A percentile compares a stretch with the other conserved stretches of the same genome.
These are phyloP conservation scores for Progne subis DNA, from an alignment of 2,113 vertebrate genomes.

Conservation along the genomic window DNA sequence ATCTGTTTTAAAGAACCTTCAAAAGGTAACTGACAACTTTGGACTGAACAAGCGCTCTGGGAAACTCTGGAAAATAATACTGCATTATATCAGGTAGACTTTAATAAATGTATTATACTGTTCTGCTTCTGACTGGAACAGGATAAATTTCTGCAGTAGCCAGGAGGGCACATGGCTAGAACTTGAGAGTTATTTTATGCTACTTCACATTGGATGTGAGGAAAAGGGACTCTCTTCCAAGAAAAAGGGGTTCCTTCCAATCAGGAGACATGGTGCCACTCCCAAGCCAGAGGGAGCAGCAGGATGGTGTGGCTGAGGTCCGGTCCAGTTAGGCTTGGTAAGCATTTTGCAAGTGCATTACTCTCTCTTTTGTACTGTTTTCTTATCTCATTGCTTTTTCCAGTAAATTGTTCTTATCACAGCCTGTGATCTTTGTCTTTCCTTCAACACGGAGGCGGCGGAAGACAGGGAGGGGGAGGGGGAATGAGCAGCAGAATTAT, in stretches of 20 bases:
- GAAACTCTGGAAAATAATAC: not conserved
- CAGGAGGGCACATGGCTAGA: no score
- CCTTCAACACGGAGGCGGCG: no score
- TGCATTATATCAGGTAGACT: not conserved
- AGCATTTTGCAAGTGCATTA: not conserved
- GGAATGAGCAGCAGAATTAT: fast-evolving
- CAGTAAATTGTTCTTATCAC: not conserved
- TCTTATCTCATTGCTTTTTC: not conserved
- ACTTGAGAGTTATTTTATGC: not conserved
- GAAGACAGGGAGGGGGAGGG: not conserved
- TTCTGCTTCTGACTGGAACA: not conserved
- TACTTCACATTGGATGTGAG: fast-evolving
- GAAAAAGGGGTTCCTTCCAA: fast-evolving
- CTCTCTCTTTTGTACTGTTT: not conserved
- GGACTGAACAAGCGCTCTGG: not conserved
- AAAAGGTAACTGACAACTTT: not conserved
- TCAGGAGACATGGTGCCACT: fast-evolving
- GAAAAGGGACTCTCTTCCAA: not conserved
- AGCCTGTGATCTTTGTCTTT: not conserved
- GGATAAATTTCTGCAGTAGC: not conserved
- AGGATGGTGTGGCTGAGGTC: fast-evolving
- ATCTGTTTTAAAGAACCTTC: not conserved
- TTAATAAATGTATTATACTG: not conserved
- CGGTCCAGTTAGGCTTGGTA: not conserved
- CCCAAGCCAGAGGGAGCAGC: no score